Evolutionary conservation across 2,797 vertebrate genomes (phyloP), one percentile per base, ranked within the genome.

Genomic region (Gymnoscopelus braueri): DNA sequence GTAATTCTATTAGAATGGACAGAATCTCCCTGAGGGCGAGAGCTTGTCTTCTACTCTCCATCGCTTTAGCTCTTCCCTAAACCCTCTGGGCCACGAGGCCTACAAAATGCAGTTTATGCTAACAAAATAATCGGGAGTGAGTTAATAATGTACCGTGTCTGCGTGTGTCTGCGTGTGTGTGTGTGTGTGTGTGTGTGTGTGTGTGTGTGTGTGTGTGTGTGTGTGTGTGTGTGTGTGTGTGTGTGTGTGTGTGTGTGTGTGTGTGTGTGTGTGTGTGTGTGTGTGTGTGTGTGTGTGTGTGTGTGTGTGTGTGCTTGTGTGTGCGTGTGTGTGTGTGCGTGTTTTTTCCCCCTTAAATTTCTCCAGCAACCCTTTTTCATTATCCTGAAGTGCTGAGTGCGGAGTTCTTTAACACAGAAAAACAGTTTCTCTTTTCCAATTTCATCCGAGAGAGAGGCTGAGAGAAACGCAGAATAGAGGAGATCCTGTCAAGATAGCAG

Each of bases 1-100:
- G 90, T 92, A 91, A 93, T 92, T 91, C 91, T 88, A 92, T 92
- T 92, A 92, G 88, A 89, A 90, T 82, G 80, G 91, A 87, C 84
- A 88, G 87, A 82, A 75, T 75, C 70, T 54, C 80, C 78, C 86
- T 62, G 72, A 59, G 58, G 86, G 88, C 82, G 65, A 74, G 39
- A 70, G 60, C 88, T 89, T 80, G 86, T 80, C 86, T 89, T 90
- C 88, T 89, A 84, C 84, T 82, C 84, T 75, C 82, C 79, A 81
- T 91, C 89, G 80, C 71, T 88, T 87, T 79, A 83, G 77, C 81
- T 90, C 67, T 69, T 85, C 70, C 64, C 81, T 87, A 83, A 87
- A 84, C 82, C 87, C 85, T 74, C 60, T 11, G 6, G 84, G 86
- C 83, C 60, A 80, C 26, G 19, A 3, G 35, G 71, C 69, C 74